Percentiles rank a stretch among this genome's conserved stretches.
phyloP scores from a whole-genome alignment of 1,140 invertebrate genomes.

The Drosophila bifasciata region DNA sequence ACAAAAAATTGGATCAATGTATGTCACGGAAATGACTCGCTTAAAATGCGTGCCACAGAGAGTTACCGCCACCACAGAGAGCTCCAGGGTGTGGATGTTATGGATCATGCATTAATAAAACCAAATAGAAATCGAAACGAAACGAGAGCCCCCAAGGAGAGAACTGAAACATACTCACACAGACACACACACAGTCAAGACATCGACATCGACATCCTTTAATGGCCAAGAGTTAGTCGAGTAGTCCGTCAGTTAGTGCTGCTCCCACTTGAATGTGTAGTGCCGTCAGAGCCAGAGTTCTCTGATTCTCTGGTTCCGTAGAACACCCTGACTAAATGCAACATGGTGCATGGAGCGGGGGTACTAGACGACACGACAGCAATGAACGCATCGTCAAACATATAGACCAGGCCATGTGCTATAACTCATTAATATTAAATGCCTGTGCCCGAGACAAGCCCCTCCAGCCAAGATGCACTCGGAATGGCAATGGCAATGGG shows the following conservation, averaged over 20 bases:
- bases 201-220: constrained; percentile 64
- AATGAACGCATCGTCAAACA: constrained; percentile 79
- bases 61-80: background rate
- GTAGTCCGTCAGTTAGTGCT: constrained; percentile 32
- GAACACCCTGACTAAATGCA: constrained; percentile 70
- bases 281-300: constrained; percentile 30
- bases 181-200: constrained; percentile 26
- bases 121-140: constrained; percentile 78
- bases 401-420: constrained; percentile 81
- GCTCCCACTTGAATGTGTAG: constrained; percentile 76
- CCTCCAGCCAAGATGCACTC: constrained; percentile 40
- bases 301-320: no score
- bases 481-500: background rate
- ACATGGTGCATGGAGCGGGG: no score
- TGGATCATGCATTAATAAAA: constrained; percentile 70
- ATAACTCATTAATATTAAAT: constrained; percentile 83
- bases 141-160: constrained; percentile 41
- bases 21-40: constrained; percentile 79
- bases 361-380: constrained; percentile 55
- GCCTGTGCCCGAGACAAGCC: constrained; percentile 74
- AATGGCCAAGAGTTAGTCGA: constrained; percentile 59
- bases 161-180: constrained; percentile 41
- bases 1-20: constrained; percentile 41
- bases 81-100: constrained; percentile 20
- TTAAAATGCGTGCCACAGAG: constrained; percentile 63